Base-by-base conservation (phyloP, 2,888 invertebrate genomes). In the Pyrgus malvae region DNA sequence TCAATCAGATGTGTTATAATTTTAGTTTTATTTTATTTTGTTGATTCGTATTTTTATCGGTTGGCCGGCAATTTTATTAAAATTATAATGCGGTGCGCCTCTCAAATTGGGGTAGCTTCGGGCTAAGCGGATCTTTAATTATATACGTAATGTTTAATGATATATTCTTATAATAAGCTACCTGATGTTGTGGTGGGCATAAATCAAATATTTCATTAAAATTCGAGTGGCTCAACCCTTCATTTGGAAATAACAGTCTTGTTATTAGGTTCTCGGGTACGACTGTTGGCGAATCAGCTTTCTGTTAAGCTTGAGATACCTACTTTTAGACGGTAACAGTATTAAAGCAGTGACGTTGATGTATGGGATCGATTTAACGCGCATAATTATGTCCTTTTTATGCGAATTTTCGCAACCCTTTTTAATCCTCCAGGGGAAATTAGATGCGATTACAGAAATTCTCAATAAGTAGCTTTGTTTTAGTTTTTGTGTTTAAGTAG, bases 121-220 rank as follows among this genome's bases (percentile, higher is more conserved):
- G 88, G 89, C 89, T 77, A 83, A 82, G 73, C 74, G 74, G 70
- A 76, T 64, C 73, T 84, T 86, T 90, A 90, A 90, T 90, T 90
- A 90, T 89, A 89, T 85, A 87, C 70, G 88, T 89, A 89, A 90
- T 89, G 80, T 76, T 85, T 90, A 90, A 90, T 90, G 85, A 89
- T 89, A 89, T 85, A 87, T 84, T 82, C 84, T 80, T 82, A 84
- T 90, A 88, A 89, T 90, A 90, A 89, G 90, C 89, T 90, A 90
- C 89, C 89, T 87, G 86, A 87, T 83, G 79, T 82, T 76, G 69
- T 68, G 78, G 72, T 67, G 79, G 76, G 80, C 78, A 90, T 90
- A 90, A 90, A 90, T 90, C 89, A 90, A 88, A 88, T 85, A 87
- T 88, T 90, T 89, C 89, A 90, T 90, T 90, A 90, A 88, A 88